Base-by-base conservation (phyloP, 2,113 vertebrate species). In the Phrynocephalus versicolor region DNA sequence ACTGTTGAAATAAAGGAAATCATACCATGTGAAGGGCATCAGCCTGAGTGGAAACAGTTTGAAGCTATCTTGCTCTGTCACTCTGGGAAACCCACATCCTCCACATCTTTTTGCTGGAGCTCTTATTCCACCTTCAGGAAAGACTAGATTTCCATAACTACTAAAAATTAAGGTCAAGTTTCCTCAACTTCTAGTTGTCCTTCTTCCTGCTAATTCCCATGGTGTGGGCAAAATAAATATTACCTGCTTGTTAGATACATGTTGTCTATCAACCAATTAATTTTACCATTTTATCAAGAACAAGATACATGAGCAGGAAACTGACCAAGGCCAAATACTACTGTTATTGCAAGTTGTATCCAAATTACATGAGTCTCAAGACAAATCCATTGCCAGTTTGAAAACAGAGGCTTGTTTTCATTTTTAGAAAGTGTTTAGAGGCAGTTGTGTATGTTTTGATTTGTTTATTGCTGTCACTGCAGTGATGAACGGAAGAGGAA, bases 401-500 rank as follows among this genome's bases (percentile, higher is more conserved):
- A 67, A 27, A n/a, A 10, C 27, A 67, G 25, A 10, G 64, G 12
- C 35, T 62, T 62, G 70, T 3, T n/a, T 21, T 18, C 16, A 30
- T 37, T 79, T 62, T 35, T 9, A 64, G 19, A 45, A 73, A 8
- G 19, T 12, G 41, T 90, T 62, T 78, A 85, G 33, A 79, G 5
- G 14, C 12, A 25, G 23, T 82, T 82, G 57, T 75, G 41, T 4
- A 18, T 19, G 2, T 70, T 67, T 8, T 35, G 75, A n/a, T 83
- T 82, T 85, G 70, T 84, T 86, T 72, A 83, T 60, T 41, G 2
- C 72, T 89, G 39, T 21, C 84, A 82, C 84, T 79, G 88, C 21
- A 84, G 6, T 57, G 70, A 35, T 64, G 37, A 55, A 69, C 7
- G 51, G 12, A 86, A 87, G 37, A 16, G 86, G 67, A 15, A 21